Percentiles rank a stretch among this genome's conserved stretches.
phyloP scores from a whole-genome alignment of 2,888 invertebrate species.

The Frankliniella intonsa region DNA sequence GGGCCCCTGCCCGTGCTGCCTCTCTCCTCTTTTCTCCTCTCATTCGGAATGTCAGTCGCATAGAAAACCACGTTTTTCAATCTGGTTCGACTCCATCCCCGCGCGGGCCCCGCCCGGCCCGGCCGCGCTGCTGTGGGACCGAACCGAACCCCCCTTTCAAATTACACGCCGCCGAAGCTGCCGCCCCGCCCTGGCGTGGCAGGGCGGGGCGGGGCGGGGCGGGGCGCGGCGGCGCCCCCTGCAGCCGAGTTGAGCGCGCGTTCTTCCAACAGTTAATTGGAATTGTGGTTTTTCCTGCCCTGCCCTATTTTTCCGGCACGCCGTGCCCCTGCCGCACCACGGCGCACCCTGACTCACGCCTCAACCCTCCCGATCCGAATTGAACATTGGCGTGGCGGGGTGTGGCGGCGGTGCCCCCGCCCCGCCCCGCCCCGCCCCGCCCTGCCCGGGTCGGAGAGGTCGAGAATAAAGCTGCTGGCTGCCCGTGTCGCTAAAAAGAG shows the following conservation, averaged over 20 bases:
- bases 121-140: neutral
- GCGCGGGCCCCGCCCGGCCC: neutral
- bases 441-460: neutral
- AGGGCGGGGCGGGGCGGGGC: neutral
- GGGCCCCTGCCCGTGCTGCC: too few relatives aligned
- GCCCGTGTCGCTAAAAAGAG: too few relatives aligned
- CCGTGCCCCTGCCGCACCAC: neutral
- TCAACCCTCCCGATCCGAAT: too few relatives aligned
- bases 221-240: neutral
- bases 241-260: neutral
- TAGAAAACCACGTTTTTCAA: conserved; percentile 19
- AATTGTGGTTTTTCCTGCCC: conserved; percentile 8
- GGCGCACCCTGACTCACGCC: neutral
- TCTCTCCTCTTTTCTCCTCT: too few relatives aligned
- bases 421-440: neutral
- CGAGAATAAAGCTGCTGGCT: too few relatives aligned
- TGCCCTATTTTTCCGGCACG: conserved; percentile 4
- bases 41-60: neutral
- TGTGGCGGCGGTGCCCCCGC: neutral
- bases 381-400: neutral
- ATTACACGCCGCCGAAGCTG: neutral
- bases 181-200: neutral
- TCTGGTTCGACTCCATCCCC: neutral
- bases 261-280: conserved; percentile 21
- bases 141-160: neutral